A percentile compares a stretch with the other conserved stretches of the same genome.
Evolutionary conservation across 1,140 invertebrate genomes (phyloP).

Genomic region (Lerema accius): DNA sequence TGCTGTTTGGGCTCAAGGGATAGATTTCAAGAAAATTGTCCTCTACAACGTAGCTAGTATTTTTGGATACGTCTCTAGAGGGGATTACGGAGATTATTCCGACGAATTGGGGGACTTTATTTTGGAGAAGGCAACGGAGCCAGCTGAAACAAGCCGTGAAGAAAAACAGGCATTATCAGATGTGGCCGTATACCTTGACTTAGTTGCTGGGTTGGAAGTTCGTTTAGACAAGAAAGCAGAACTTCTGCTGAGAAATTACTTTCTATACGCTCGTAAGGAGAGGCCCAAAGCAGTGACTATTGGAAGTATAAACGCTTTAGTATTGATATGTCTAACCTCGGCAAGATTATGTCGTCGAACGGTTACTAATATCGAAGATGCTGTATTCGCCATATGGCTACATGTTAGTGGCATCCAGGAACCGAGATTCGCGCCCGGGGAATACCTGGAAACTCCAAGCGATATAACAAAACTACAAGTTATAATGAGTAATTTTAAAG

Average conservation of each 20-base stretch:
- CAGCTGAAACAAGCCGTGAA: slow-evolving; percentile 38
- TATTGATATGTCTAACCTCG: slow-evolving; percentile 55
- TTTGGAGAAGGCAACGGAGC: slow-evolving; percentile 50
- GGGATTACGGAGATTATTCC: slow-evolving; percentile 57
- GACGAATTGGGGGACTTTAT: slow-evolving; percentile 61
- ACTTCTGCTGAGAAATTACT: slow-evolving; percentile 60
- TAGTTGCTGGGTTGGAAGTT: slow-evolving; percentile 60
- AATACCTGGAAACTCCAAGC: slow-evolving; percentile 62
- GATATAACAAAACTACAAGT: slow-evolving; percentile 57
- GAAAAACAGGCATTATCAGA: slow-evolving; percentile 58
- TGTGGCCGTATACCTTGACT: slow-evolving; percentile 54
- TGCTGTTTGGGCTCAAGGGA: slow-evolving; percentile 69
- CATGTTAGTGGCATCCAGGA: slow-evolving; percentile 63
- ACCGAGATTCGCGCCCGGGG: slow-evolving; percentile 63
- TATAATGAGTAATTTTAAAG: slow-evolving; percentile 57
- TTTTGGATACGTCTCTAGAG: slow-evolving; percentile 62
- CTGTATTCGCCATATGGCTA: slow-evolving; percentile 72
- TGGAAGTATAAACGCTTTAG: slow-evolving; percentile 56
- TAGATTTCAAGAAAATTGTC: slow-evolving; percentile 63
- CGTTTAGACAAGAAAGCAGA: slow-evolving; percentile 48
- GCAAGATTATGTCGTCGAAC: slow-evolving; percentile 64
- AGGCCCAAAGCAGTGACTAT: slow-evolving; percentile 53
- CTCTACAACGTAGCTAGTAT: slow-evolving; percentile 63
- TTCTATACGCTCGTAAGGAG: slow-evolving; percentile 64
- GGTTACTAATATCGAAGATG: slow-evolving; percentile 60